Percentiles rank a stretch among this genome's conserved stretches.
Conservation (phyloP, 2,888 invertebrate genomes). For the Cabera pusaria region DNA sequence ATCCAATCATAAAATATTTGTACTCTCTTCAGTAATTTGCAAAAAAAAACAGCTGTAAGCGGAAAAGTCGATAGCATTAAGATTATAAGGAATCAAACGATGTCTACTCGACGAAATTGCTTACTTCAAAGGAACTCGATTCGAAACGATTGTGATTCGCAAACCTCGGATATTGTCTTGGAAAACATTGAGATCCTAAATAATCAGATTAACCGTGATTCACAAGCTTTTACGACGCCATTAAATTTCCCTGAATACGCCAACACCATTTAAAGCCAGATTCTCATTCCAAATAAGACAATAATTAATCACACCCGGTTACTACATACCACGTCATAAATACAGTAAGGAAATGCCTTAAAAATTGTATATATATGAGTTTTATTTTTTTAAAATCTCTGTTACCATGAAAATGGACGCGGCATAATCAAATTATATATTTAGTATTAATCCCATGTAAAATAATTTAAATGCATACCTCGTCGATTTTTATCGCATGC, state of each 20-base stretch:
- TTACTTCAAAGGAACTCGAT: conserved; percentile 15
- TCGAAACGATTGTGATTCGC: conserved; percentile 19
- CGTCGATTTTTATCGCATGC: too few species aligned
- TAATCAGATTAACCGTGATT: conserved; percentile 34
- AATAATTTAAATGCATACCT: too few species aligned
- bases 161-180: conserved; percentile 24
- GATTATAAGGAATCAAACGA: conserved; percentile 16
- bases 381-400: too few species aligned
- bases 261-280: conserved; percentile 29
- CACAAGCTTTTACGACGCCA: conserved; percentile 30
- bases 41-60: conserved; percentile 11
- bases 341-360: conserved; percentile 14
- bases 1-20: conserved; percentile 5
- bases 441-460: too few species aligned
- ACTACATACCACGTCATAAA: conserved; percentile 7
- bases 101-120: conserved; percentile 9
- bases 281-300: conserved; percentile 36
- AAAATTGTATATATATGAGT: too few species aligned
- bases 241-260: conserved; percentile 32
- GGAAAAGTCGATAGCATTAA: conserved; percentile 9
- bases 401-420: too few species aligned
- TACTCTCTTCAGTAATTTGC: conserved; percentile 3
- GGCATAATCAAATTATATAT: too few species aligned
- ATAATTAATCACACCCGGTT: conserved; percentile 38
- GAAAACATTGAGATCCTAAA: conserved; percentile 24